Evolutionary conservation across 2,888 invertebrate species (phyloP), one percentile per base, ranked within the genome.

Genomic region (Archips crataeganus): DNA sequence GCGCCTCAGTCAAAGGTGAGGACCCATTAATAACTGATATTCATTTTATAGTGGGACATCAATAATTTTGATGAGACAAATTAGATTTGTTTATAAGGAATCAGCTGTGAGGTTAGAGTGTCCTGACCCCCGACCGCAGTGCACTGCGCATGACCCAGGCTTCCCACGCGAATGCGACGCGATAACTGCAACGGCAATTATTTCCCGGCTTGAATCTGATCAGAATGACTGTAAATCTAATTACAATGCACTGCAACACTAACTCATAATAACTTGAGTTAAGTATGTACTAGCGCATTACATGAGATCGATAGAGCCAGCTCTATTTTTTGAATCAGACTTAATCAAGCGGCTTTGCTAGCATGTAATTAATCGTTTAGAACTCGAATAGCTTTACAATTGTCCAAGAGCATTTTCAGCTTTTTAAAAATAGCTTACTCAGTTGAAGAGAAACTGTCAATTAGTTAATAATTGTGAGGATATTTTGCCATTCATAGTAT

Each of bases 1-100:
- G 83, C 92, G 11, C 77, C 87, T 60, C 89, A 87, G 76, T 85
- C 87, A 66, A 94, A 94, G 94, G 94, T 94, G 82, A 78, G 84
- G 13, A n/a, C 23, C 49, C n/a, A 5, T 47, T 6, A 15, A 42
- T 32, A 47, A 47, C n/a, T n/a, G 23, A 45, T 13, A 11, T 54
- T 54, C 54, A 54, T 65, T 36, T 13, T n/a, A 47, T 9, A 23
- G 15, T 34, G 11, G 8, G 6, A 70, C 15, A 47, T 13, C 47
- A 34, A 23, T 9, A 49, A 15, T 61, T 65, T 64, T 23, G 36
- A 36, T 23, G 4, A n/a, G 36, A 9, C 23, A 57, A 63, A 47
- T 59, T 49, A 36, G 36, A 65, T 23, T 70, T 74, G 74, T 74
- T 74, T 74, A 70, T 74, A 51, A 73, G 39, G 42, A 60, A 75